Evolutionary conservation across 2,797 vertebrate species (phyloP).

Genomic region (Odontamblyopus rebecca): DNA sequence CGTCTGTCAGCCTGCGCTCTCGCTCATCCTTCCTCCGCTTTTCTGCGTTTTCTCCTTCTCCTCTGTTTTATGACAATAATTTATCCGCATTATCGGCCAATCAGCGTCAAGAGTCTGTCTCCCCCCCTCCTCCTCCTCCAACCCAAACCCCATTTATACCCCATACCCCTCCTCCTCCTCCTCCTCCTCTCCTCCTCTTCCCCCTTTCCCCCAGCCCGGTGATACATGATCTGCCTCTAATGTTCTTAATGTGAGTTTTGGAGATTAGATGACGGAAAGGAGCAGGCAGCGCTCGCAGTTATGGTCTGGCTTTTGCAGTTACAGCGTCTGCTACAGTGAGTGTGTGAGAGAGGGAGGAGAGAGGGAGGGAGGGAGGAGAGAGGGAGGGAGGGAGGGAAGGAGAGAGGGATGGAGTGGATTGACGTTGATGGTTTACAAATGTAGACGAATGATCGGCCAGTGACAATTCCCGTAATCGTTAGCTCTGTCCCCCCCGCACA

Average conservation of each 20-base stretch:
- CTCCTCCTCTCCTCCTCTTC: slow-evolving; percentile 6
- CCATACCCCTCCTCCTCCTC: slow-evolving; percentile 3
- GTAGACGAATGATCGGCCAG: slow-evolving; percentile 69
- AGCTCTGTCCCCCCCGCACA: not conserved
- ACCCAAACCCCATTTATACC: slow-evolving; percentile 10
- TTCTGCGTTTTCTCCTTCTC: not conserved
- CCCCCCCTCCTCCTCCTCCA: slow-evolving; percentile 7
- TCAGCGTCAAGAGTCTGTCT: slow-evolving; percentile 68
- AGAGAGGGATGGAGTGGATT: slow-evolving; percentile 41
- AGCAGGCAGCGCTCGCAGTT: slow-evolving; percentile 38
- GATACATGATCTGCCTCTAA: slow-evolving; percentile 73
- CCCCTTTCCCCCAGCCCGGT: slow-evolving; percentile 22
- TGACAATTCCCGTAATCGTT: slow-evolving; percentile 70
- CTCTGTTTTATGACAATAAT: slow-evolving; percentile 70
- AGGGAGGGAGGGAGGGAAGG: slow-evolving; percentile 5
- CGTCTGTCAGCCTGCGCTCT: not conserved
- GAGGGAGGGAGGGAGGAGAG: slow-evolving; percentile 1
- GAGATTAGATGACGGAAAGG: slow-evolving; percentile 62
- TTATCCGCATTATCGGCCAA: slow-evolving; percentile 83
- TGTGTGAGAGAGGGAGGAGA: not conserved
- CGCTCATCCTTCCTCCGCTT: not conserved
- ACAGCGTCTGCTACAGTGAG: slow-evolving; percentile 24
- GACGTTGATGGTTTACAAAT: slow-evolving; percentile 75
- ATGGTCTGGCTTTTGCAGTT: not conserved
- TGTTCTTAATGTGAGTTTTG: slow-evolving; percentile 68